Evolutionary conservation across 2,888 invertebrate genomes (phyloP).

Genomic region (Alviniconcha strummeri): DNA sequence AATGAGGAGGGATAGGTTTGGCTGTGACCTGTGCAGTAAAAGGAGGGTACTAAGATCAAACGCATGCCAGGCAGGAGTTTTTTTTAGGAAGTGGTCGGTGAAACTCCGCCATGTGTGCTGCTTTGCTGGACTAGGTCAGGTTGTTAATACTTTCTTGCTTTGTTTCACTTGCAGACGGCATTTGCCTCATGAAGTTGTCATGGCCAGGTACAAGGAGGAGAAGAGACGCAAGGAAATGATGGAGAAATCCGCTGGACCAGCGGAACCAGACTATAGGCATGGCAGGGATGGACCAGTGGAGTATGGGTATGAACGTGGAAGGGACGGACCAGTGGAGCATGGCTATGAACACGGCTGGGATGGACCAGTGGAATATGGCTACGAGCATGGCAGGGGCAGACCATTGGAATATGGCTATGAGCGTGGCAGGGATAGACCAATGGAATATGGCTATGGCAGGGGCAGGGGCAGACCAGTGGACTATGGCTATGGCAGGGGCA

Average conservation of each 20-base stretch:
- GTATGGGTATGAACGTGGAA: background rate
- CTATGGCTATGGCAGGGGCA: no score
- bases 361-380: background rate
- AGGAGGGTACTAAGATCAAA: no score
- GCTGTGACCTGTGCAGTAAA: no score
- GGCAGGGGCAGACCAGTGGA: no score
- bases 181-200: conserved; percentile 25
- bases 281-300: background rate
- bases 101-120: no score
- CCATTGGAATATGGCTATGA: background rate
- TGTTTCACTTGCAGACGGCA: conserved; percentile 14
- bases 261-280: background rate
- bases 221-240: background rate
- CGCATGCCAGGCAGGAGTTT: no score
- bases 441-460: no score
- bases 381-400: background rate
- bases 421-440: no score
- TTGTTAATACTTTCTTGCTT: background rate
- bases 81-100: no score
- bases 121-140: no score
- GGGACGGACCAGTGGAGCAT: background rate
- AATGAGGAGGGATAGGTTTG: no score
- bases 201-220: conserved; percentile 21
- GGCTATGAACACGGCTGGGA: background rate
- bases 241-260: background rate